phyloP scores from a whole-genome alignment of 2,113 vertebrate species.

The Archocentrus centrarchus region DNA sequence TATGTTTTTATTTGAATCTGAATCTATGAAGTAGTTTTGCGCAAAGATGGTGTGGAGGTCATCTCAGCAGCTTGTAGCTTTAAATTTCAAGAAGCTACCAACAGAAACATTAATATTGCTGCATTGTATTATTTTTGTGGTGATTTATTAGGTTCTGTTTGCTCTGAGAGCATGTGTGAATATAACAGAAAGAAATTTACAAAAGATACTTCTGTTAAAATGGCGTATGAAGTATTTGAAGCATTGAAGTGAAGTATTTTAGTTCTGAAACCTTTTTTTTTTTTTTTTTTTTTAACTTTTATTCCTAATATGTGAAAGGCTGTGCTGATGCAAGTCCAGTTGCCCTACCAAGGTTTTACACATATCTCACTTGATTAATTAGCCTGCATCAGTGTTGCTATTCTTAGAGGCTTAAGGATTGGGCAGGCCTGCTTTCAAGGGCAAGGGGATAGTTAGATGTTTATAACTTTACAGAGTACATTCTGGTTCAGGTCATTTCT shows the following conservation, averaged over 20 bases:
- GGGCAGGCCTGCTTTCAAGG: conserved; percentile 21
- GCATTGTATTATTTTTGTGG: background rate
- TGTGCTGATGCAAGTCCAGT: conserved; percentile 8
- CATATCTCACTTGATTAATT: conserved; percentile 34
- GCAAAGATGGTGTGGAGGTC: background rate
- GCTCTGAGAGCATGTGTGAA: background rate
- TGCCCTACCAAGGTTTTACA: conserved; percentile 19
- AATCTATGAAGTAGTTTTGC: background rate
- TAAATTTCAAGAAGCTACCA: background rate
- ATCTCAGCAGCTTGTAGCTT: background rate
- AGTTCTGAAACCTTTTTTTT: background rate
- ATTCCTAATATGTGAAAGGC: background rate
- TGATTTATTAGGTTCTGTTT: conserved; percentile 32
- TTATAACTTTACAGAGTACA: conserved; percentile 20
- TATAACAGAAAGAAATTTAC: conserved; percentile 18
- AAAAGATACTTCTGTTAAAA: background rate
- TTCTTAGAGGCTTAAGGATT: conserved; percentile 36
- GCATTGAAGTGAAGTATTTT: background rate
- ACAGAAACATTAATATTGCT: background rate
- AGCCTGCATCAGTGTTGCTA: conserved; percentile 29
- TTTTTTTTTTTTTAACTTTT: background rate
- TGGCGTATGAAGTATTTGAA: background rate
- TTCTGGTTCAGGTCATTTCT: background rate
- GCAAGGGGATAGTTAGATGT: conserved; percentile 22
- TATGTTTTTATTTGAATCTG: background rate